Conservation (phyloP, 2,888 invertebrate genomes). For the Tridacna crocea region DNA sequence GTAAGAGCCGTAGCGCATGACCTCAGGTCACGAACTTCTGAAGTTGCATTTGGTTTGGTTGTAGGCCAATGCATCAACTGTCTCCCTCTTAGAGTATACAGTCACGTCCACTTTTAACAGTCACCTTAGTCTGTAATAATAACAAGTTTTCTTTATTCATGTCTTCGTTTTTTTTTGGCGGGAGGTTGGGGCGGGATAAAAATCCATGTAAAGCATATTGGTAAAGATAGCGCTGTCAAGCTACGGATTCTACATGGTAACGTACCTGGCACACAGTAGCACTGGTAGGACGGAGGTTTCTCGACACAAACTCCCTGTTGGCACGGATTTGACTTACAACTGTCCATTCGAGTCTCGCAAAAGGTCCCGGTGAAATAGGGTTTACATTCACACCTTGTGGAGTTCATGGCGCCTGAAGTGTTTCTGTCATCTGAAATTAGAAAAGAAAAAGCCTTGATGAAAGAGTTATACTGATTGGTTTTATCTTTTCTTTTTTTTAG, state of each 20-base stretch:
- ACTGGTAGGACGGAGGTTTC: constrained; percentile 74
- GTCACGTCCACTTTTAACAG: too few species aligned
- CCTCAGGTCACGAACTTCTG: too few species aligned
- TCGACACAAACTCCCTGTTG: constrained; percentile 81
- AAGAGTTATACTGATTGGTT: background rate
- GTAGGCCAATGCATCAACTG: too few species aligned
- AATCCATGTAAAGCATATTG: too few species aligned
- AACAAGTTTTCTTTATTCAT: too few species aligned
- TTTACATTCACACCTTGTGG: constrained; percentile 40
- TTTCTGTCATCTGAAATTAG: background rate
- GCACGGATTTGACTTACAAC: constrained; percentile 80
- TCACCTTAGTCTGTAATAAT: too few species aligned
- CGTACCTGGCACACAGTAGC: constrained; percentile 81
- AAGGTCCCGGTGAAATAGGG: constrained; percentile 74
- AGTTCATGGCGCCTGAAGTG: background rate
- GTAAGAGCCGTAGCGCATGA: too few species aligned
- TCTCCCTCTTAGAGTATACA: too few species aligned
- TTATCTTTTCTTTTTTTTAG: background rate
- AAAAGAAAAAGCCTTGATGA: background rate
- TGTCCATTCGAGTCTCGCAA: constrained; percentile 80
- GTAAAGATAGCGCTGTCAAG: too few species aligned
- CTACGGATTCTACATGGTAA: background rate
- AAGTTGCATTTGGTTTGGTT: too few species aligned
- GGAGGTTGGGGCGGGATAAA: too few species aligned
- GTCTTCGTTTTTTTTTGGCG: too few species aligned